Conservation (phyloP, 1,140 invertebrate genomes). For the Bombus breviceps region DNA sequence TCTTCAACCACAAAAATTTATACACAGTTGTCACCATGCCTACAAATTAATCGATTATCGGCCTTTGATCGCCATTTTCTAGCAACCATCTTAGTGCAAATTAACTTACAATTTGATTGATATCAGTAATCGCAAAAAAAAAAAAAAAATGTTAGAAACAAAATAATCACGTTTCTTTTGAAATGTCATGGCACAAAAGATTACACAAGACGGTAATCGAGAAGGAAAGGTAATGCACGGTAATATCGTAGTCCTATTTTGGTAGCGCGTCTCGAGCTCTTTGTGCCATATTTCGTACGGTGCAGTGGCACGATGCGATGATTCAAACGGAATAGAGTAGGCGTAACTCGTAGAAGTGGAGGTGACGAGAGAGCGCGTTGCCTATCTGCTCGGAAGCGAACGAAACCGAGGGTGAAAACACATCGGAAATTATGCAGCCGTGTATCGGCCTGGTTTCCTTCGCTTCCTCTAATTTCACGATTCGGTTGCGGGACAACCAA, state of each 20-base stretch:
- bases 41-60: no score
- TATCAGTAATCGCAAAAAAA: not conserved
- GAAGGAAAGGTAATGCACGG: no score
- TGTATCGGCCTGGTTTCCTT: constrained; percentile 11
- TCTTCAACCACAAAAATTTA: not conserved
- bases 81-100: no score
- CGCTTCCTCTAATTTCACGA: constrained; percentile 4
- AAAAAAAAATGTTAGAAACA: no score
- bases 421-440: constrained; percentile 33
- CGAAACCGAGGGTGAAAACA: constrained; percentile 56
- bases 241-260: constrained; percentile 40
- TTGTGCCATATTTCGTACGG: constrained; percentile 43
- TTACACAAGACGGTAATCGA: no score
- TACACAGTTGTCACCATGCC: no score
- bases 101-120: not conserved
- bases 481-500: not conserved
- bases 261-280: constrained; percentile 34
- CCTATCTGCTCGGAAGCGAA: constrained; percentile 31
- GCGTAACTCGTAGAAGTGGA: constrained; percentile 34
- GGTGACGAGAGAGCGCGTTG: not conserved
- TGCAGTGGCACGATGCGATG: constrained; percentile 30
- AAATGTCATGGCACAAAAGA: no score
- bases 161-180: no score
- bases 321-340: constrained; percentile 64
- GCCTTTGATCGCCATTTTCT: not conserved